Evolutionary conservation across 2,797 vertebrate genomes (phyloP).

Genomic region (Rhadinocentrus ornatus): DNA sequence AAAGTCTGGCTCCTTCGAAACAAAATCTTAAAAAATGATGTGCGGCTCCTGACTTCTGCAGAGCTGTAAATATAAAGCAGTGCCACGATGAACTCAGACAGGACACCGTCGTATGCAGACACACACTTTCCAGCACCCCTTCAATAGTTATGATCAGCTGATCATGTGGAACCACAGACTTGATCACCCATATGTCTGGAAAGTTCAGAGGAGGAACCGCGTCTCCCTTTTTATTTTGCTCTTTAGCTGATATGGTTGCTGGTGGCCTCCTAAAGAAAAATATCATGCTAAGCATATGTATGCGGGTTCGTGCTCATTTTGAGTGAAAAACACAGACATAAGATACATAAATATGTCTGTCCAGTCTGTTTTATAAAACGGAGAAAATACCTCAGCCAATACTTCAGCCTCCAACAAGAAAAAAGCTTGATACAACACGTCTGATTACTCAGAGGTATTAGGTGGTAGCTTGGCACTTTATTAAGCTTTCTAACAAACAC

Average conservation of each 20-base stretch:
- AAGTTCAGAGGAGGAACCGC: constrained; percentile 1
- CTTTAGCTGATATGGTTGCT: constrained; percentile 2
- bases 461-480: constrained; percentile 21
- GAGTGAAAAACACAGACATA: constrained; percentile 2
- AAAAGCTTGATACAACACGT: constrained; percentile 69
- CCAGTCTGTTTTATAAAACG: not conserved
- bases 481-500: constrained; percentile 17
- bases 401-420: constrained; percentile 33
- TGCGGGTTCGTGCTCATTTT: constrained; percentile 13
- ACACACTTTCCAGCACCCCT: too few relatives aligned
- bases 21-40: too few relatives aligned
- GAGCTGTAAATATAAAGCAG: not conserved
- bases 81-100: constrained; percentile 12
- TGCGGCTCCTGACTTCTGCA: too few relatives aligned
- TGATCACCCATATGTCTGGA: not conserved
- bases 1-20: too few relatives aligned
- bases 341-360: not conserved
- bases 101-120: fast-evolving
- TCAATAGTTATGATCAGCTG: too few relatives aligned
- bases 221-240: not conserved
- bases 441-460: constrained; percentile 51
- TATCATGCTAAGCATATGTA: not conserved
- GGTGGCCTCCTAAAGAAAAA: constrained; percentile 16
- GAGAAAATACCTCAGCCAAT: constrained; percentile 34
- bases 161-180: too few relatives aligned